Evolutionary conservation across 2,888 invertebrate genomes (phyloP).

Genomic region (Hemithea aestivaria): DNA sequence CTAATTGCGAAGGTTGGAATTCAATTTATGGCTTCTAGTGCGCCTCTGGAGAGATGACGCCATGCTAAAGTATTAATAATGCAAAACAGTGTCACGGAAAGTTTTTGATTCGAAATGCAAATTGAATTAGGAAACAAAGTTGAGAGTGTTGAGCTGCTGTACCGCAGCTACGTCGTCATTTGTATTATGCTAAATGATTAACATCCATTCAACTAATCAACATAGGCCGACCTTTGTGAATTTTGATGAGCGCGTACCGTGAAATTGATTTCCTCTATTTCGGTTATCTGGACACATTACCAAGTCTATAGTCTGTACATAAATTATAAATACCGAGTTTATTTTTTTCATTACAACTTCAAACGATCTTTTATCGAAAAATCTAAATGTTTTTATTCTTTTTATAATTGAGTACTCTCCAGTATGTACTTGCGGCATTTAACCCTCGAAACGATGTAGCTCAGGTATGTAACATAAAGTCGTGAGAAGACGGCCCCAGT

Average conservation of each 20-base stretch:
- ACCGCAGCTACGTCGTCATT: slow-evolving; percentile 56
- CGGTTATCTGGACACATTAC: slow-evolving; percentile 4
- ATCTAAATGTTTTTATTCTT: not conserved
- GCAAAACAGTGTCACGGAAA: slow-evolving; percentile 79
- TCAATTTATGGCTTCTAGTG: slow-evolving; percentile 78
- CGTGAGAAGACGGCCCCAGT: slow-evolving; percentile 49
- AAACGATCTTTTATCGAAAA: too few species aligned
- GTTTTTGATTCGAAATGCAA: slow-evolving; percentile 78
- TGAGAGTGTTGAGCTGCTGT: slow-evolving; percentile 60
- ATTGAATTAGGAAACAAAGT: slow-evolving; percentile 76
- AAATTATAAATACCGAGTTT: too few species aligned
- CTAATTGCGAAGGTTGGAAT: slow-evolving; percentile 79
- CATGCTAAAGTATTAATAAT: slow-evolving; percentile 76
- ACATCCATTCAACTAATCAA: slow-evolving; percentile 38
- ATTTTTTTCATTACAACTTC: too few species aligned
- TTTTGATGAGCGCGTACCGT: slow-evolving; percentile 24
- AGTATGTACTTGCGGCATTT: too few species aligned
- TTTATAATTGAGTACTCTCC: slow-evolving; percentile 2
- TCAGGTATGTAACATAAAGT: slow-evolving; percentile 38
- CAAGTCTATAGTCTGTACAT: too few species aligned
- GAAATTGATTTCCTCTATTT: slow-evolving; percentile 20
- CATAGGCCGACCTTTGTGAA: slow-evolving; percentile 22
- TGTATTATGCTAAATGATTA: slow-evolving; percentile 55
- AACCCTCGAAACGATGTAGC: slow-evolving; percentile 17
- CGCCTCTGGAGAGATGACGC: slow-evolving; percentile 75